Percentiles rank a stretch among this genome's conserved stretches.
phyloP scores from a whole-genome alignment of 2,113 vertebrate genomes.

The Dunckerocampus dactyliophorus region DNA sequence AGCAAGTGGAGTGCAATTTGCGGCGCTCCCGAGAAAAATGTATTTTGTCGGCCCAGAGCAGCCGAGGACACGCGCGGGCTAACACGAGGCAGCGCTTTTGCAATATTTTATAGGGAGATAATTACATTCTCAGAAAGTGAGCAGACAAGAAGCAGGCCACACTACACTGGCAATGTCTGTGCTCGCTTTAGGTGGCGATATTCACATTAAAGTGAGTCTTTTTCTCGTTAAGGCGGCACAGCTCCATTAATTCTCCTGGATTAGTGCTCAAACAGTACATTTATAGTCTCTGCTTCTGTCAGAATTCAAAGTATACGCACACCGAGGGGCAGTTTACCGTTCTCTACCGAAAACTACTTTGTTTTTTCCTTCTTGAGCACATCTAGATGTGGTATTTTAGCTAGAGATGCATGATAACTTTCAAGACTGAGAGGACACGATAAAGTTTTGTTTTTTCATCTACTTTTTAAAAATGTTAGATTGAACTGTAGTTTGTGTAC shows the following conservation, averaged over 20 bases:
- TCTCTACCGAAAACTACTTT: no score
- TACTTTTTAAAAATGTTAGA: no score
- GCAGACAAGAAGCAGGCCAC: constrained; percentile 25
- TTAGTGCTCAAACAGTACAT: background rate
- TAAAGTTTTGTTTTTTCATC: no score
- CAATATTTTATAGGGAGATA: constrained; percentile 48
- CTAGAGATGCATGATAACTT: no score
- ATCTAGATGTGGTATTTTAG: no score
- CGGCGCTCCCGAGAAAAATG: constrained; percentile 23
- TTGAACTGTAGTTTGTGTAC: no score
- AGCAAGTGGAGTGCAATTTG: constrained; percentile 17
- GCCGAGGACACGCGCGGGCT: constrained; percentile 37
- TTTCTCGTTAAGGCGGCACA: background rate
- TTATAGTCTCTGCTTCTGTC: no score
- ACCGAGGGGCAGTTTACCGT: no score
- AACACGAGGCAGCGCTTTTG: constrained; percentile 41
- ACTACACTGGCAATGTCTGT: constrained; percentile 26
- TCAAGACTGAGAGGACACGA: no score
- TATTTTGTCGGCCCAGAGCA: constrained; percentile 30
- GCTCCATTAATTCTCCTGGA: background rate
- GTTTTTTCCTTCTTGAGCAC: no score
- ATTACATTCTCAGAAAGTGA: constrained; percentile 47
- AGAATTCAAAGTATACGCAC: no score
- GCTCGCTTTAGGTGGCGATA: constrained; percentile 17
- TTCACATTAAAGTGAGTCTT: constrained; percentile 14